Conservation (phyloP, 2,888 invertebrate species). For the Rapana venosa region DNA sequence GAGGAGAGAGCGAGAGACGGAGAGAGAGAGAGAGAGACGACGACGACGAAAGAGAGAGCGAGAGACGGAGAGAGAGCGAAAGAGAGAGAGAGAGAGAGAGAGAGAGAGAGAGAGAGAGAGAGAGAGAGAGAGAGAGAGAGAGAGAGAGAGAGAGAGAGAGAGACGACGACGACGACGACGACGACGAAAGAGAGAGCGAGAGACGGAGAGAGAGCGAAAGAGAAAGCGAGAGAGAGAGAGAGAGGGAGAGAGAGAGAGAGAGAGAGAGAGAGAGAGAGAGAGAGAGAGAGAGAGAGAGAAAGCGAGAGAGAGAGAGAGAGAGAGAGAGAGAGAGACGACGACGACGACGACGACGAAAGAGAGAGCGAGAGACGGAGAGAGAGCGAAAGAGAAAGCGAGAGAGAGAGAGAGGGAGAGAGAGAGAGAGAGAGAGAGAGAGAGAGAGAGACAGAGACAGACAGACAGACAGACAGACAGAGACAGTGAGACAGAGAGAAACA, state of each 20-base stretch:
- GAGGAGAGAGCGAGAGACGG: too few relatives aligned
- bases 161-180: background rate
- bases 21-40: conserved; percentile 3
- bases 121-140: background rate
- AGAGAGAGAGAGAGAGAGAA: background rate
- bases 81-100: background rate
- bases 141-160: background rate
- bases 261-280: conserved; percentile 8
- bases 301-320: background rate
- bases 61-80: background rate
- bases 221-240: background rate
- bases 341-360: too few relatives aligned
- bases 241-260: background rate
- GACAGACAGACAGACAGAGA: too few relatives aligned
- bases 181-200: background rate
- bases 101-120: background rate
- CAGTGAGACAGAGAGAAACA: too few relatives aligned
- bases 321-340: too few relatives aligned
- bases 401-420: too few relatives aligned
- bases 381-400: too few relatives aligned
- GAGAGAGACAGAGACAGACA: too few relatives aligned
- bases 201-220: background rate
- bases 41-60: background rate
- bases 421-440: too few relatives aligned
- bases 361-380: too few relatives aligned